Base-by-base conservation (phyloP, 2,888 invertebrate species). In the Temnothorax unifasciatus region DNA sequence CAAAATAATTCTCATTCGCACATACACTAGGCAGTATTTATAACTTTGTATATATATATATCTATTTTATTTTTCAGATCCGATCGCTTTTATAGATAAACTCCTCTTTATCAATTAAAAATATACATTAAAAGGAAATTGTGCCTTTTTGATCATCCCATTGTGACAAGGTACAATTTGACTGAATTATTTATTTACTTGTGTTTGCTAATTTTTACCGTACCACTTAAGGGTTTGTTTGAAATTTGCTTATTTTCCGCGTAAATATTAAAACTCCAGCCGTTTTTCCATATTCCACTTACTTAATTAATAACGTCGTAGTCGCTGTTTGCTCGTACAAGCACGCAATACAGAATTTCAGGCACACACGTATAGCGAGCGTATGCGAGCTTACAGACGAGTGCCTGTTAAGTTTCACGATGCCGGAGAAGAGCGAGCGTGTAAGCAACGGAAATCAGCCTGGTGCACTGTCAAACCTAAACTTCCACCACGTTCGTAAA, bases 331-430 rank as follows among this genome's bases (percentile, higher is more conserved):
- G 59, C 25, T 34, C 18, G 47, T n/a, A 25, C 64, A 68, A 11
- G 57, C 57, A 21, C 34, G 21, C 68, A 34, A 21, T 29, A 44
- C 38, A 34, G 25, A 63, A 18, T 59, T 79, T 57, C 59, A 38
- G 11, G 25, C 38, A 68, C 11, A 50, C 18, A 29, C 57, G 15
- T 41, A 13, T 6, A 9, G 54, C 74, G 29, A 29, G 29, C 29
- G 47, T 61, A 34, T 47, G 4, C 54, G 8, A 61, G 71, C 21
- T 79, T 69, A 38, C 47, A 47, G 68, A 79, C 44, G 44, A 79
- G 59, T 59, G 25, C 59, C 71, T 71, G 71, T 71, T 71, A 81
- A 71, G 59, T 81, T 71, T 50, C 18, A 50, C 25, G 69, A 81
- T 59, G 57, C 21, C n/a, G 57, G 57, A 69, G 57, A 13, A 69